Conservation (phyloP, 2,797 vertebrate genomes). For the Huso huso region DNA sequence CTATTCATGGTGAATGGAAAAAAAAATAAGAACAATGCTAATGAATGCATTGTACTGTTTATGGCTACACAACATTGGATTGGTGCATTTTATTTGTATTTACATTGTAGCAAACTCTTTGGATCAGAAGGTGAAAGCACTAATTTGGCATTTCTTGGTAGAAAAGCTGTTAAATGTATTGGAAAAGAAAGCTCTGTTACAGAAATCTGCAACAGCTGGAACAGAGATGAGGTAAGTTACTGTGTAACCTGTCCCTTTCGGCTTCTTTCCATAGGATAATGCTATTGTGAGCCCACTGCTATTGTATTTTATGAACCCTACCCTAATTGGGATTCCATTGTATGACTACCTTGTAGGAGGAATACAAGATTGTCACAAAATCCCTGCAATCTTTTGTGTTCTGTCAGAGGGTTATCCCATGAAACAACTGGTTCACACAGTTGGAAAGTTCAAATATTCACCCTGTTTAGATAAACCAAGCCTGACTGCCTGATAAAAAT, state of each 20-base stretch:
- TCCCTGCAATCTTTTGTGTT: background rate
- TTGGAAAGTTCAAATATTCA: constrained; percentile 19
- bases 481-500: constrained; percentile 3
- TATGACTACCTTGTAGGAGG: constrained; percentile 2
- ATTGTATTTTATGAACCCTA: constrained; percentile 16
- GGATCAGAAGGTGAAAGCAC: too few species aligned
- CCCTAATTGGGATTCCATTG: constrained; percentile 5
- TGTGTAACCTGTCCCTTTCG: constrained; percentile 32
- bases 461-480: constrained; percentile 20
- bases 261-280: constrained; percentile 3
- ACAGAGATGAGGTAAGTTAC: constrained; percentile 38
- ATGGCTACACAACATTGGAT: background rate
- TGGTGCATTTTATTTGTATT: background rate
- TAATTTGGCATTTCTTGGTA: too few species aligned
- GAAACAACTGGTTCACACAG: constrained; percentile 5
- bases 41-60: background rate
- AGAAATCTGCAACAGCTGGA: constrained; percentile 19
- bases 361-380: background rate
- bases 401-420: background rate
- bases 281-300: constrained; percentile 2
- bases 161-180: background rate
- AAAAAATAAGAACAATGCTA: constrained; percentile 1
- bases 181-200: constrained; percentile 20
- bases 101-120: too few species aligned
- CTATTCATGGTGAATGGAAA: background rate